Base-by-base conservation (phyloP, 30 jellyfish, hydroid and myxozoan species). In the Mastigias papua region DNA sequence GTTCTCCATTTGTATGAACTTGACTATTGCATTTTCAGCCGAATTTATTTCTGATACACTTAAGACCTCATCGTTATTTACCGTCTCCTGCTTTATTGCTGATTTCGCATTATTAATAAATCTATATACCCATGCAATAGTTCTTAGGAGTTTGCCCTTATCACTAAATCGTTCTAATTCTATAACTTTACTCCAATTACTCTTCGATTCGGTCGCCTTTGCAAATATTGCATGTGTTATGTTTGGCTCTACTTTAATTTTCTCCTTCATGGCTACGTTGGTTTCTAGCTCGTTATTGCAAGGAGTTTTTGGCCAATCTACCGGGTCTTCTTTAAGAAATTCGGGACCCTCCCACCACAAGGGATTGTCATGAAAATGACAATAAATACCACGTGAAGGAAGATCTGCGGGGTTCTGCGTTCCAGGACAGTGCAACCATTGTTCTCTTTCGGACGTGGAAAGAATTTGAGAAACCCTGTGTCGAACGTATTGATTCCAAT, bases 1-100 rank as follows among this genome's bases (percentile, higher is more conserved):
- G n/a, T n/a, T n/a, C n/a, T n/a, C n/a, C n/a, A n/a, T 73, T 34
- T 73, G 85, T 17, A 73, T 73, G 27, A 49, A 31, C 86, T 46
- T 75, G 9, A 75, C 42, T 49, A 46, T 22, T 29, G 42, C 37
- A 34, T 27, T 54, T 75, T 75, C 86, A 23, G 86, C 86, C 29
- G 35, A 17, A 10, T 42, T 35, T 7, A 75, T 27, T 42, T 75
- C 86, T n/a, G 49, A 31, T 46, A 72, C 86, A 22, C 49, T 65
- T 25, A 65, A 27, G 32, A 27, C 10, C 32, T 26, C 27, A 17
- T 48, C 50, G 9, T 20, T 49, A 34, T 60, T 60, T 5, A 21
- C 9, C 6, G 9, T 10, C 10, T 22, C 11, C 33, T 60, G 10
- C 33, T 60, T 60, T 60, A 9, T 8, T 8, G 72, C 72, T 6